A percentile compares a stretch with the other conserved stretches of the same genome.
phyloP scores from a whole-genome alignment of 2,797 vertebrate genomes.

The Anas flavirostris region DNA sequence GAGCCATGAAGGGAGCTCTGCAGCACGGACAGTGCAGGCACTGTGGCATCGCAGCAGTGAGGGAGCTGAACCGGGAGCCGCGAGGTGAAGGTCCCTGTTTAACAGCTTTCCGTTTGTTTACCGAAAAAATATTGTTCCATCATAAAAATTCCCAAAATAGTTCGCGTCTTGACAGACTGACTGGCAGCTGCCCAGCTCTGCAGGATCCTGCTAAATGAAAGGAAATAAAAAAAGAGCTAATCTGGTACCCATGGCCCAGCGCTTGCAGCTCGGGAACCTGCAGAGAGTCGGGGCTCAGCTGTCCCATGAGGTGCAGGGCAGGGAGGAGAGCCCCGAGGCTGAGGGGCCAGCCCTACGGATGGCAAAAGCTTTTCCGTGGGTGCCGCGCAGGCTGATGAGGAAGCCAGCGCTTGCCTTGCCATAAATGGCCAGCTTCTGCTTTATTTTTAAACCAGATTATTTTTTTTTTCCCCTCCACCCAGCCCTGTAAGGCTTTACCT shows the following conservation, averaged over 20 bases:
- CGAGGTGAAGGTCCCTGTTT: slow-evolving; percentile 78
- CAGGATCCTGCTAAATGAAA: slow-evolving; percentile 73
- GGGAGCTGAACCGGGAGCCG: slow-evolving; percentile 75
- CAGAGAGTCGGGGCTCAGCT: not conserved
- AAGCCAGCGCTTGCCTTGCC: not conserved
- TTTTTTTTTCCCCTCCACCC: not conserved
- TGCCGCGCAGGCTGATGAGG: not conserved
- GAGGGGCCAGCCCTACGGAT: not conserved
- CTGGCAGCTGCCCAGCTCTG: slow-evolving; percentile 80
- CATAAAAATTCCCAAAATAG: slow-evolving; percentile 87
- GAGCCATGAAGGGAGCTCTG: slow-evolving; percentile 58
- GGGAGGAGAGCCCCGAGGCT: fast-evolving
- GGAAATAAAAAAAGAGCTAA: slow-evolving; percentile 70
- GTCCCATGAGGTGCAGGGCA: not conserved
- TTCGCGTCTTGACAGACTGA: slow-evolving; percentile 79
- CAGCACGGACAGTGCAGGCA: slow-evolving; percentile 71
- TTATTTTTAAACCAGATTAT: slow-evolving; percentile 5
- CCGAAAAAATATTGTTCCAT: slow-evolving; percentile 85
- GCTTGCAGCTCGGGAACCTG: not conserved
- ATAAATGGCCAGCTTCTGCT: not conserved
- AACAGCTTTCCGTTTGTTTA: slow-evolving; percentile 83
- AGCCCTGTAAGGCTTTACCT: not conserved
- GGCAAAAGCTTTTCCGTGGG: not conserved
- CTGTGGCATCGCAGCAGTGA: slow-evolving; percentile 68
- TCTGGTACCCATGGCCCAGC: slow-evolving; percentile 26